Conservation (phyloP, 2,113 vertebrate species). For the Sclerurus mexicanus region DNA sequence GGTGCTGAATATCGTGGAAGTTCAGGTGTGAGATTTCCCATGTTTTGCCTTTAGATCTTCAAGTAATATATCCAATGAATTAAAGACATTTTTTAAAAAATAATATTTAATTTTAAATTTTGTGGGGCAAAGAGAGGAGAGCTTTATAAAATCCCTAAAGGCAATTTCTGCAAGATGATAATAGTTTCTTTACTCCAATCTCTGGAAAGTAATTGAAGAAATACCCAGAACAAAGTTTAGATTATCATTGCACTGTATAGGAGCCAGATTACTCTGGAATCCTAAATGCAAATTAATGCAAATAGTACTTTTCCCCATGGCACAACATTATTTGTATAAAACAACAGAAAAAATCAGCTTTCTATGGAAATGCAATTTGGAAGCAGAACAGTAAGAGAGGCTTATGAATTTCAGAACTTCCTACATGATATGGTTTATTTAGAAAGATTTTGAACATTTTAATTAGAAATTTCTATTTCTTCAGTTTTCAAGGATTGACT, state of each 20-base stretch:
- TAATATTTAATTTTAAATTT: neutral
- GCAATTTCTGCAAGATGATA: neutral
- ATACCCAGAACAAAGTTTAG: neutral
- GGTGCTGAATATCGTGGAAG: neutral
- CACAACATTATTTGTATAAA: neutral
- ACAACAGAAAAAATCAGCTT: neutral
- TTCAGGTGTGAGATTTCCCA: neutral
- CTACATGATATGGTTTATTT: neutral
- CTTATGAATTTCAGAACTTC: neutral
- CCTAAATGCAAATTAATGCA: neutral
- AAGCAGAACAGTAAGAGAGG: neutral
- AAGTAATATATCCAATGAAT: neutral
- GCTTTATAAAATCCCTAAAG: neutral
- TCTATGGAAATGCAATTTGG: neutral
- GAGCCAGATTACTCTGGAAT: neutral
- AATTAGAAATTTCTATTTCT: neutral
- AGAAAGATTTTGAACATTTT: neutral
- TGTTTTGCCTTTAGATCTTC: neutral
- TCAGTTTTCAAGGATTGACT: neutral
- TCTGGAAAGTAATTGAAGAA: neutral
- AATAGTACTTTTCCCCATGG: neutral
- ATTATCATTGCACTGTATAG: neutral
- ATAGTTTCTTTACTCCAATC: neutral
- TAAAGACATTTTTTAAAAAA: neutral
- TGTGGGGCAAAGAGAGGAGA: neutral